Conservation (phyloP, 2,797 vertebrate species). For the Stomatorhinus walkeri region DNA sequence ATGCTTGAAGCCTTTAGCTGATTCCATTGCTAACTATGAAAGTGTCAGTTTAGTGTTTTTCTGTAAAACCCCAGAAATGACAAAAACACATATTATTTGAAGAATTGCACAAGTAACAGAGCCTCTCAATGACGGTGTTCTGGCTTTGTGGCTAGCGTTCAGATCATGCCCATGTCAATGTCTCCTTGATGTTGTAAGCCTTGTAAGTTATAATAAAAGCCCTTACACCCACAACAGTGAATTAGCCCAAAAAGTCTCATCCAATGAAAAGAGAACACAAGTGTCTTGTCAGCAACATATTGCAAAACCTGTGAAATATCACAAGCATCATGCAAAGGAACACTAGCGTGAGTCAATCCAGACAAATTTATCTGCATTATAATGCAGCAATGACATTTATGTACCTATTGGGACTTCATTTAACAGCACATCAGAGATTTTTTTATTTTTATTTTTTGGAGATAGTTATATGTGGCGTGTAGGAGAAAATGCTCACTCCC, state of each 20-base stretch:
- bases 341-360: conserved; percentile 8
- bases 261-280: background rate
- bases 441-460: background rate
- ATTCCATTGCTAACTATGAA: background rate
- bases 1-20: background rate
- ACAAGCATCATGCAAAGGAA: conserved; percentile 5
- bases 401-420: conserved; percentile 8
- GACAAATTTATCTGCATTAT: conserved; percentile 20
- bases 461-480: conserved; percentile 12
- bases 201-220: background rate
- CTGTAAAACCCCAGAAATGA: background rate
- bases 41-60: background rate
- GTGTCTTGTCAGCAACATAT: conserved; percentile 15
- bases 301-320: conserved; percentile 19
- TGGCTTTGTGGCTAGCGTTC: background rate
- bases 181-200: background rate
- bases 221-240: background rate
- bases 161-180: too few species aligned
- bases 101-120: background rate
- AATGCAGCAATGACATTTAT: background rate
- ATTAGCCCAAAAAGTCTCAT: background rate
- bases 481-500: conserved; percentile 11
- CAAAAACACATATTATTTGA: background rate
- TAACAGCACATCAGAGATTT: background rate
- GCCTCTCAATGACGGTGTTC: background rate